Evolutionary conservation across 64 coral and sea anemone species (phyloP).

Genomic region (Pocillopora damicornis): DNA sequence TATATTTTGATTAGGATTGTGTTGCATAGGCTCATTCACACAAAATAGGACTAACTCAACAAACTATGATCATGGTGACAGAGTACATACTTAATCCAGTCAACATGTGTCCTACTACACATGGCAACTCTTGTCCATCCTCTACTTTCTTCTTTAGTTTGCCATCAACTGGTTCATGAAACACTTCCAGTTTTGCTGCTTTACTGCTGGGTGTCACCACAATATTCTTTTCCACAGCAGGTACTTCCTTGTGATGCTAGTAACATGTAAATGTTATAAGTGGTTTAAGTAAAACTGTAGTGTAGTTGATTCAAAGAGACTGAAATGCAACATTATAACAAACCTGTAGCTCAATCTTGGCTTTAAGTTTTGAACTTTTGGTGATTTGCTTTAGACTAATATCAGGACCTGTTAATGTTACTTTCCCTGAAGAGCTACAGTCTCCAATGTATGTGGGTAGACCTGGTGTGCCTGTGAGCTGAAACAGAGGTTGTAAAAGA

Average conservation of each 20-base stretch:
- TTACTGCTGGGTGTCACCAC: constrained; percentile 72
- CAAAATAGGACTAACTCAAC: background rate
- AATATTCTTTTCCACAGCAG: constrained; percentile 70
- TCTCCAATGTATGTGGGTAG: constrained; percentile 84
- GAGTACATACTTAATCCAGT: constrained; percentile 82
- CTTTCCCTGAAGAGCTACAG: constrained; percentile 91
- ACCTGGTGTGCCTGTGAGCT: constrained; percentile 73
- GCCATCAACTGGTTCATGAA: constrained; percentile 36
- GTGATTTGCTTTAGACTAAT: constrained; percentile 67
- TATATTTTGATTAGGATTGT: no score
- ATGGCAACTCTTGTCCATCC: constrained; percentile 82
- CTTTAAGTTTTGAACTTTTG: constrained; percentile 67
- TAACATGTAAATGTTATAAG: background rate
- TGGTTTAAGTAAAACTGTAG: background rate
- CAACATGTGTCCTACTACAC: constrained; percentile 63
- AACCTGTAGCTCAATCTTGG: constrained; percentile 95
- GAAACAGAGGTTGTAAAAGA: background rate
- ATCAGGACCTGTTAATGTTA: constrained; percentile 65
- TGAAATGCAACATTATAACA: background rate
- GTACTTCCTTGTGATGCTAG: constrained; percentile 89
- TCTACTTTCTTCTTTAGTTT: constrained; percentile 49
- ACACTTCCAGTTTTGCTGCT: constrained; percentile 69
- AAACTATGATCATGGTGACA: background rate
- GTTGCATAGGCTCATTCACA: no score
- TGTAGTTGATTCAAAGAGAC: background rate